Evolutionary conservation across 1,140 invertebrate genomes (phyloP), one percentile per base, ranked within the genome.

Genomic region (Apis cerana): DNA sequence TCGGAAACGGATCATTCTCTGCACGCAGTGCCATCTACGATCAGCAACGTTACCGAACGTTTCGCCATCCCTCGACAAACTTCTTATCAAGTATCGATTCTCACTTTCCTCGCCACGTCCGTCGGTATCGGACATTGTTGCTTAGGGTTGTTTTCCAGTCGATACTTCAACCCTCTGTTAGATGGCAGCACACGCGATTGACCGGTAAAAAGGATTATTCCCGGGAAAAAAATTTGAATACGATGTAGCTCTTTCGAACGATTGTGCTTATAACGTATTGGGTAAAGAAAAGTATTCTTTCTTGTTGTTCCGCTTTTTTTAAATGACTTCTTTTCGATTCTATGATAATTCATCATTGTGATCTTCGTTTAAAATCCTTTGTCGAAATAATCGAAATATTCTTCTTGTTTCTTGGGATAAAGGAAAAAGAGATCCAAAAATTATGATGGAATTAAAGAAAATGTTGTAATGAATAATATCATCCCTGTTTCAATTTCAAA

Each of bases 151-250:
- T n/a, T 43, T 80, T 21, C 13, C 27, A 1, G 5, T 11, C n/a
- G 61, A 50, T 76, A 43, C 56, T 80, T 54, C 68, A 43, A 87
- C 86, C 86, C 85, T 67, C 82, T 69, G 77, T 52, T 48, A 87
- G 86, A 13, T 87, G 86, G 86, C 86, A 64, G 72, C 65, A 81
- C 27, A 1, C 11, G 15, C 64, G 70, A 54, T 70, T 52, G 3
- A 68, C 10, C 56, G 85, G 72, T 84, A 86, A 86, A 21, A 13
- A 33, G 61, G 58, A 7, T 10, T 50, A 33, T n/a, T 64, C 3
- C 33, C 0, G 21, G 33, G 19, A 3, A 69, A 17, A 7, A 61
- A 54, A 13, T n/a, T 72, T 19, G 7, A 72, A 74, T 19, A 3
- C 17, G 5, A n/a, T 12, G 12, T 4, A 4, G 15, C 52, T n/a